Evolutionary conservation across 2,888 invertebrate species (phyloP).

Genomic region (Nudaria mundana): DNA sequence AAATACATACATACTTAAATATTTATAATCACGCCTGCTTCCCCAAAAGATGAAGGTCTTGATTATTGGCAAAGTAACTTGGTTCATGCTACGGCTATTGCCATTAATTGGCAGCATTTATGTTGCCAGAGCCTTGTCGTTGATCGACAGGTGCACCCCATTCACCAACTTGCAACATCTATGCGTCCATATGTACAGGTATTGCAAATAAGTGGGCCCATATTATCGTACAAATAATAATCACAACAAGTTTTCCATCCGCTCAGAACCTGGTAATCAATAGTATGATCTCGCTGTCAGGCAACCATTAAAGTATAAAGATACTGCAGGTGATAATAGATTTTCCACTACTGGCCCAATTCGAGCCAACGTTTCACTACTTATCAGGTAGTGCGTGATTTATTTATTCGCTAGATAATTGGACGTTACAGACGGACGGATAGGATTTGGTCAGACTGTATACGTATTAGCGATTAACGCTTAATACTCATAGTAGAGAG

Average conservation of each 20-base stretch:
- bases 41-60: too few relatives aligned
- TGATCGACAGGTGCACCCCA: too few relatives aligned
- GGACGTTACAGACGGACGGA: too few relatives aligned
- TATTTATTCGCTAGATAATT: constrained; percentile 24
- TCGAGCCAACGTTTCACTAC: constrained; percentile 17
- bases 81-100: too few relatives aligned
- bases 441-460: neutral
- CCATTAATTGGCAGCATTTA: too few relatives aligned
- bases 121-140: too few relatives aligned
- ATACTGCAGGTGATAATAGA: constrained; percentile 1
- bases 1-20: too few relatives aligned
- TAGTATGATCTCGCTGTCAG: constrained; percentile 2
- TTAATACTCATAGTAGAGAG: neutral
- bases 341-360: constrained; percentile 11
- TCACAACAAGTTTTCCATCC: neutral
- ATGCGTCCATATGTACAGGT: too few relatives aligned
- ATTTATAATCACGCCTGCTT: too few relatives aligned
- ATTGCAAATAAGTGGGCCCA: neutral
- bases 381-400: constrained; percentile 29
- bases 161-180: too few relatives aligned
- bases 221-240: constrained; percentile 2
- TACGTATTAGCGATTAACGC: neutral
- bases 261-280: constrained; percentile 4
- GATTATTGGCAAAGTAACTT: too few relatives aligned
- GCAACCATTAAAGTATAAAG: constrained; percentile 3